Evolutionary conservation across 2,113 vertebrate genomes (phyloP).

Genomic region (Platysternon megacephalum): DNA sequence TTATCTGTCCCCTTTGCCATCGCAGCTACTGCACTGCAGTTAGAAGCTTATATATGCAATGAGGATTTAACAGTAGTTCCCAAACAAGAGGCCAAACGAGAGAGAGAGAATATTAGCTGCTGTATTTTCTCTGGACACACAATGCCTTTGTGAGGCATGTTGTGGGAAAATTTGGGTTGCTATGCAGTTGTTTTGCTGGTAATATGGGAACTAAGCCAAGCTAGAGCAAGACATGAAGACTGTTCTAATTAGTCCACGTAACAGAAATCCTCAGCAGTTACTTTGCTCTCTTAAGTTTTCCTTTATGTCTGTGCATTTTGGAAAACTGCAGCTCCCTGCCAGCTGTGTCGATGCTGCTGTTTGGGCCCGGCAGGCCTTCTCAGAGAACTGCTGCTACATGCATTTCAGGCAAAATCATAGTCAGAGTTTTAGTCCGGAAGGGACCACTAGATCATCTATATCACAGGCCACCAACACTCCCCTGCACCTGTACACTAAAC

Average conservation of each 20-base stretch:
- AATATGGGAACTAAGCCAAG: slow-evolving; percentile 55
- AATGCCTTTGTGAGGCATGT: slow-evolving; percentile 56
- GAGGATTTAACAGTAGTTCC: background rate
- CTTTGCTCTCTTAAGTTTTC: background rate
- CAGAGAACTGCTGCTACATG: background rate
- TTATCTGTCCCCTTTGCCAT: background rate
- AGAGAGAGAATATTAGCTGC: slow-evolving; percentile 34
- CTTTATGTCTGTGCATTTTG: background rate
- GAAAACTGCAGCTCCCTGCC: background rate
- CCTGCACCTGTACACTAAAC: background rate
- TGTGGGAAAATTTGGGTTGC: slow-evolving; percentile 74
- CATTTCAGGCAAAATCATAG: background rate
- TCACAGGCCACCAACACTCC: background rate
- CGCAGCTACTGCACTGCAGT: background rate
- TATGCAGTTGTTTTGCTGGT: slow-evolving; percentile 76
- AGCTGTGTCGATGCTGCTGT: fast-evolving
- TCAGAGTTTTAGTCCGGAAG: background rate
- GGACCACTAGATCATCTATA: background rate
- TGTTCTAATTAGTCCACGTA: slow-evolving; percentile 11
- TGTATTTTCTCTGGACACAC: slow-evolving; percentile 9
- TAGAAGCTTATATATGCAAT: background rate
- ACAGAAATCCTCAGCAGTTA: background rate
- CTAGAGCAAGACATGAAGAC: slow-evolving; percentile 7
- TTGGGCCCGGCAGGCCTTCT: background rate
- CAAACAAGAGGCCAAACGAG: background rate